A percentile compares a stretch with the other conserved stretches of the same genome.
These are phyloP conservation scores for Aricia artaxerxes DNA, from an alignment of 2,888 invertebrate species.

Conservation along the genomic window DNA sequence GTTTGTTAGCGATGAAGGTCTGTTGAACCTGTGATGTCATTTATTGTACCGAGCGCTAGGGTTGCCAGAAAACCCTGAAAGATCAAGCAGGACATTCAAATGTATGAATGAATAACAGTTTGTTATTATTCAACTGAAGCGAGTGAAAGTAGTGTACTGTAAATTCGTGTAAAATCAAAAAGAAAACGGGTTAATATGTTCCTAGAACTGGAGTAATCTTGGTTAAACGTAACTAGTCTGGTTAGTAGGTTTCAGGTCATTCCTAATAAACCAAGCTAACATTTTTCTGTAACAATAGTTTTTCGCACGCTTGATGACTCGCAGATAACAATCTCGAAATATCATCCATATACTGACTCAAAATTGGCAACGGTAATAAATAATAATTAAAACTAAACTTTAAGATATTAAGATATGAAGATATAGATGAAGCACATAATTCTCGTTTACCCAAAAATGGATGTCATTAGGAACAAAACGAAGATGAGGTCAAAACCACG, in stretches of 20 bases:
- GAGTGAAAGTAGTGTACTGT: background rate
- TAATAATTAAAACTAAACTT: background rate
- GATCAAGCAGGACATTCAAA: background rate
- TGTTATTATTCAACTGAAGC: background rate
- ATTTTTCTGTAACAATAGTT: background rate
- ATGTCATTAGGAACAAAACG: background rate
- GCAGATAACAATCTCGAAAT: slow-evolving; percentile 9
- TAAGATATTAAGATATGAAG: background rate
- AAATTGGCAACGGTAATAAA: background rate
- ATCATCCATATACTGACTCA: background rate
- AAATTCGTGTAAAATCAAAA: background rate
- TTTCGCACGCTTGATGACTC: background rate
- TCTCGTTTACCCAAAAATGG: background rate
- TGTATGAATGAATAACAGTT: background rate
- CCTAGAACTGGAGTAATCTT: background rate
- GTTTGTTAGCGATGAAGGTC: slow-evolving; percentile 35
- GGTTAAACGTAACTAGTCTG: background rate
- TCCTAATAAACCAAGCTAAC: background rate
- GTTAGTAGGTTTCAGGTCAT: slow-evolving; percentile 4
- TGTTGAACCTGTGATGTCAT: slow-evolving; percentile 20
- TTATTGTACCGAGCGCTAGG: background rate
- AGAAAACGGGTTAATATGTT: background rate
- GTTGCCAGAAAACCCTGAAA: background rate
- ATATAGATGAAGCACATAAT: no score
- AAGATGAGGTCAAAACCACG: slow-evolving; percentile 1